phyloP scores from a whole-genome alignment of 2,113 vertebrate species.

The Pardalotus punctatus region DNA sequence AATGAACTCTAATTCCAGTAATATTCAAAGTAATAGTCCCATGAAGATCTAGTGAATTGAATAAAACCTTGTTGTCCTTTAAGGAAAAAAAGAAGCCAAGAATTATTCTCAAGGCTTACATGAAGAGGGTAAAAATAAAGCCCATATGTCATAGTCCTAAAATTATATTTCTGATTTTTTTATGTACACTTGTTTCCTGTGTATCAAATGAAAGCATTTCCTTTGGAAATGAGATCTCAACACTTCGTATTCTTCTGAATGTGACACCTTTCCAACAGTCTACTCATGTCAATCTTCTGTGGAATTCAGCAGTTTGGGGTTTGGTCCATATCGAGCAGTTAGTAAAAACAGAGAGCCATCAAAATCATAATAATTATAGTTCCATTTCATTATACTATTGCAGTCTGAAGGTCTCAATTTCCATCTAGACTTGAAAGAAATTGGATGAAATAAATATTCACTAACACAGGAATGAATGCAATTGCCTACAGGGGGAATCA shows the following conservation, averaged over 20 bases:
- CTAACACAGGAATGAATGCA: background rate
- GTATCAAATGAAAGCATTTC: background rate
- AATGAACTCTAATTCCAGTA: background rate
- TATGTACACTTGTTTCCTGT: background rate
- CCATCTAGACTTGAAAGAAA: background rate
- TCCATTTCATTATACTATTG: background rate
- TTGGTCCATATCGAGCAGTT: background rate
- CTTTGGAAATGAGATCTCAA: background rate
- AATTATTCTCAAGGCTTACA: background rate
- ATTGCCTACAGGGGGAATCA: background rate
- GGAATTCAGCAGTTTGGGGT: background rate
- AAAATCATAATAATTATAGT: background rate
- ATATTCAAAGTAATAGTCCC: background rate
- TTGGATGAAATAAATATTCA: background rate
- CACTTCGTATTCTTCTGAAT: background rate
- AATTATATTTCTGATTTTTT: background rate
- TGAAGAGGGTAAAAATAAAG: background rate
- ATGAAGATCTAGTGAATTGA: background rate
- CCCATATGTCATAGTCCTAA: background rate
- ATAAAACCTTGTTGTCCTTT: background rate
- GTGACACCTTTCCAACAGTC: background rate
- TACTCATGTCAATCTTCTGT: background rate
- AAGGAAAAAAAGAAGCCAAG: background rate
- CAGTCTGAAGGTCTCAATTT: background rate
- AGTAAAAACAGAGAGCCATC: background rate